Percentiles rank a stretch among this genome's conserved stretches.
phyloP scores from a whole-genome alignment of 2,888 invertebrate genomes.

The Formica aserva region DNA sequence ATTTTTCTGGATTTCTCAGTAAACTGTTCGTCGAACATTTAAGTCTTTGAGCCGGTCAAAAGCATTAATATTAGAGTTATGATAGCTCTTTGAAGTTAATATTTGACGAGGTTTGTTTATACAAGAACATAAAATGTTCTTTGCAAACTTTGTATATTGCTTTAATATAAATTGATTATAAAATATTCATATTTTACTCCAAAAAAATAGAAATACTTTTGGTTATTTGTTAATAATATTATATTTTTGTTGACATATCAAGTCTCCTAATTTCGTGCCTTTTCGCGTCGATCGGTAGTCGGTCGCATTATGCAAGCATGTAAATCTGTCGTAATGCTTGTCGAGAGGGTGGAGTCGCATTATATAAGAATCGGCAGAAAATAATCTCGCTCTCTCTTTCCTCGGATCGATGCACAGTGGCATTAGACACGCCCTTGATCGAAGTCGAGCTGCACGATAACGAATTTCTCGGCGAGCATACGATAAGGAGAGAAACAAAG shows the following conservation, averaged over 20 bases:
- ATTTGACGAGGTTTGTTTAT: conserved; percentile 30
- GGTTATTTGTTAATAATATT: not conserved
- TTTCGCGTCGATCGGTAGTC: conserved; percentile 11
- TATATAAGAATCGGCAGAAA: conserved; percentile 73
- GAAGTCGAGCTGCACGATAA: conserved; percentile 63
- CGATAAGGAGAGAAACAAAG: conserved; percentile 1
- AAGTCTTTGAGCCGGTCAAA: conserved; percentile 3
- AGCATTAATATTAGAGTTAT: conserved; percentile 3
- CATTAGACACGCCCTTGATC: conserved; percentile 66
- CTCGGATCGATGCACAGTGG: conserved; percentile 64
- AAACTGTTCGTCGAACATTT: conserved; percentile 29
- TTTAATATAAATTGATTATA: not conserved
- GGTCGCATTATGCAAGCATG: conserved; percentile 68
- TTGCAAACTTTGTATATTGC: not conserved
- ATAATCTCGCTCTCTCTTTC: conserved; percentile 67
- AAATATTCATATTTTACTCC: not conserved
- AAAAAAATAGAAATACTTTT: not conserved
- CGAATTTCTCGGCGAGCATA: conserved; percentile 54
- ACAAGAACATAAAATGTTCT: not conserved
- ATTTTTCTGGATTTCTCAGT: not conserved
- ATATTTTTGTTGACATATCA: not conserved
- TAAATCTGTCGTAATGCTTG: conserved; percentile 67
- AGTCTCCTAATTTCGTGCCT: conserved; percentile 12
- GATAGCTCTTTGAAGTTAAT: conserved; percentile 20
- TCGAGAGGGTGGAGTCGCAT: conserved; percentile 70